Base-by-base conservation (phyloP, 2,113 vertebrate genomes). In the Galeopterus variegatus region DNA sequence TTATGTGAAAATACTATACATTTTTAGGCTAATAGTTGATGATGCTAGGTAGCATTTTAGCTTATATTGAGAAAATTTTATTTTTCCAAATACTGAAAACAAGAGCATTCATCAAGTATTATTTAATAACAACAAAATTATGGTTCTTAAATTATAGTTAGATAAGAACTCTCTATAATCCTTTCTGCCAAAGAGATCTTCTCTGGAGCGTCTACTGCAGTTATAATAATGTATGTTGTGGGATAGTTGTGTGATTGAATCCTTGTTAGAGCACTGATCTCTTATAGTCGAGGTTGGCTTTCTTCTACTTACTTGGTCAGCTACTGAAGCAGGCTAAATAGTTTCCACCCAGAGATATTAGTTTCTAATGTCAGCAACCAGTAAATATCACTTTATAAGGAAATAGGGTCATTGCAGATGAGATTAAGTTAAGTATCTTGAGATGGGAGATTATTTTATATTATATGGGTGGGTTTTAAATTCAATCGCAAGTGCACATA, bases 91-190 rank as follows among this genome's bases (percentile, higher is more conserved):
- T 64, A 50, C 14, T 15, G 0, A 64, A 86, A 89, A 62, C 15
- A 73, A 92, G 12, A 18, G 5, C 65, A 72, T 72, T 56, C 18
- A 88, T 45, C 64, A 92, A 0, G 6, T 85, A n/a, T n/a, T 64
- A 86, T 86, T 93, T 90, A 82, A 76, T n/a, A 75, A 69, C 1
- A 70, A 13, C 26, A 95, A 81, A 58, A 62, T 70, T 21, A 64
- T 54, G 70, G 24, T 2, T 41, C 72, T 36, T 54, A 41, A 90
- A 62, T 73, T 73, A 21, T 21, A 14, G 9, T 31, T 60, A 67
- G 2, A 15, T 0, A 6, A 54, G 15, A 89, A 17, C 19, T 50
- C 0, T 58, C 14, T 86, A 0, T 19, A 9, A 36, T 28, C 8
- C 3, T 50, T 15, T 41, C 8, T 62, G 41, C 1, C 13, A 33